Conservation (phyloP, 2,888 invertebrate genomes). For the Seladonia tumulorum region DNA sequence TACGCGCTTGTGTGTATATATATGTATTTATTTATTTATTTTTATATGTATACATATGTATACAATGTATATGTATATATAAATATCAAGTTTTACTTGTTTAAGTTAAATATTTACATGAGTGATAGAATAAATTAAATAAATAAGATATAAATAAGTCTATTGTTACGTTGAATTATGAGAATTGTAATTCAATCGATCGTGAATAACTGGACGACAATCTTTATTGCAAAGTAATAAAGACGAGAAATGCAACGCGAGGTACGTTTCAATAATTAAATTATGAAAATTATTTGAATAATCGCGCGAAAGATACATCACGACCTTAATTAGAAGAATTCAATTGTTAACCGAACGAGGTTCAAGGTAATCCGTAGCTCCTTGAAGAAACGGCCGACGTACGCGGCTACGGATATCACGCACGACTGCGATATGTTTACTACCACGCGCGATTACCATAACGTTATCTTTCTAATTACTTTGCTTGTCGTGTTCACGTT, state of each 20-base stretch:
- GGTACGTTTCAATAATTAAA: conserved; percentile 28
- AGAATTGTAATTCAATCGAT: conserved; percentile 29
- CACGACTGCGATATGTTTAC: conserved; percentile 41
- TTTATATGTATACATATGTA: not conserved
- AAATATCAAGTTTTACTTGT: not conserved
- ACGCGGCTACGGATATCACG: conserved; percentile 63
- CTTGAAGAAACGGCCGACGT: conserved; percentile 26
- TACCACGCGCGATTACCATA: conserved; percentile 46
- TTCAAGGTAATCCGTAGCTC: conserved; percentile 68
- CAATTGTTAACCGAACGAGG: conserved; percentile 58
- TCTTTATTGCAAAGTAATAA: conserved; percentile 19
- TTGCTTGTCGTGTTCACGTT: not conserved
- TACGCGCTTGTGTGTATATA: not conserved
- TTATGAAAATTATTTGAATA: conserved; percentile 35
- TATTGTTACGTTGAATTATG: conserved; percentile 24
- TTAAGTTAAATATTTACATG: conserved; percentile 42
- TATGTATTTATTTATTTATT: not conserved
- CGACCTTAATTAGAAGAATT: conserved; percentile 43
- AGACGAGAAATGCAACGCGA: conserved; percentile 22
- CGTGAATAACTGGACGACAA: conserved; percentile 19
- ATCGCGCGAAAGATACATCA: conserved; percentile 57
- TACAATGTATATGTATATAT: conserved; percentile 4
- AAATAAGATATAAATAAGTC: conserved; percentile 46
- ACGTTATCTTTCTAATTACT: conserved; percentile 24
- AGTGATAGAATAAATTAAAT: conserved; percentile 29